Evolutionary conservation across 2,888 invertebrate species (phyloP), one percentile per base, ranked within the genome.

Genomic region (Stegophylla sp.): DNA sequence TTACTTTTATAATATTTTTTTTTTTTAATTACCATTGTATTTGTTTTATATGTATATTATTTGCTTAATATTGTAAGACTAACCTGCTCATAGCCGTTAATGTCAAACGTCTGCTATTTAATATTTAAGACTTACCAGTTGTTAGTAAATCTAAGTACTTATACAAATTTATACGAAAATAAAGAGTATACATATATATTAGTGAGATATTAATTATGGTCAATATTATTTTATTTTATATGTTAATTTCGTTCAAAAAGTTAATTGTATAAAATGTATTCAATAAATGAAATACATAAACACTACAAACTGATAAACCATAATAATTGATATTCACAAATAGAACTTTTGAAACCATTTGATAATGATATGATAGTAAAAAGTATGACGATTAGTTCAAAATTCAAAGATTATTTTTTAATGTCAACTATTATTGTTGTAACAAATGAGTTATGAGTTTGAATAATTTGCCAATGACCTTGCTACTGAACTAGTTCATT

Each of bases 121-220:
- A 28, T 20, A 48, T 20, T 15, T 74, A 74, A 74, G 74, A 74
- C 63, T 51, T 63, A 74, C 63, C 63, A 63, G n/a, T 48, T 63
- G 74, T 63, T 74, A 63, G 48, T 74, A 51, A 63, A 15, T 23
- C 34, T 74, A 63, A 45, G 74, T 74, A 74, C 74, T 74, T 74
- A 74, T 74, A 59, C 56, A 51, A 63, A 74, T 48, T 48, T 63
- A 5, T 34, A 63, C 48, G 48, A 48, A 17, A 63, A 48, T 61
- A 48, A 45, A 15, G 26, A 45, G 45, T 34, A 34, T n/a, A 13
- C 20, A 51, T 26, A 23, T 3, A 28, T n/a, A 4, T 23, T 74
- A 74, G 73, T 63, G 48, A 48, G 74, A 51, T 73, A 34, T 63
- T 51, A 34, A 63, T 34, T 48, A 20, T 74, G 20, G 20, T 51